phyloP scores from a whole-genome alignment of 2,888 invertebrate genomes.

The Mimumesa dahlbomi region DNA sequence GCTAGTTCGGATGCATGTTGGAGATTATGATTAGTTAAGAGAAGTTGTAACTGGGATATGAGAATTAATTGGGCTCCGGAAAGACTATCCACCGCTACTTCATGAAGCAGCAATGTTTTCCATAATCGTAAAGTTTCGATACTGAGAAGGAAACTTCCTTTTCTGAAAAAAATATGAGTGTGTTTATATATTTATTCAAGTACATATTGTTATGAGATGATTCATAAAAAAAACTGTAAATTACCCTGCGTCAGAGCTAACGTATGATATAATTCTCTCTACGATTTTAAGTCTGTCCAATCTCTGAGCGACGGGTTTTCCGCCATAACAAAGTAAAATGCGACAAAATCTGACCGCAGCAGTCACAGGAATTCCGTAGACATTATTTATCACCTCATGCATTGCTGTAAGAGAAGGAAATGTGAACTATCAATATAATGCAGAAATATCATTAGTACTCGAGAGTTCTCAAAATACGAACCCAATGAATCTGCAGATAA shows the following conservation, averaged over 20 bases:
- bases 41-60: constrained; percentile 69
- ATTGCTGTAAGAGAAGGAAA: constrained; percentile 42
- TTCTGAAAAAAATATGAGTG: no score
- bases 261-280: constrained; percentile 82
- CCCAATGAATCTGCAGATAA: constrained; percentile 67
- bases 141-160: constrained; percentile 62
- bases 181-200: neutral
- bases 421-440: neutral
- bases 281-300: constrained; percentile 80
- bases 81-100: constrained; percentile 70
- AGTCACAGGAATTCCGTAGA: constrained; percentile 86
- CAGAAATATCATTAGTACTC: neutral
- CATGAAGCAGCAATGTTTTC: constrained; percentile 69
- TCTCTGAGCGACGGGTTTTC: constrained; percentile 68
- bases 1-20: constrained; percentile 69
- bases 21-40: constrained; percentile 73
- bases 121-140: constrained; percentile 76
- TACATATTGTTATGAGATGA: no score
- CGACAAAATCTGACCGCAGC: constrained; percentile 88
- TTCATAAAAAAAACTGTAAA: constrained; percentile 8
- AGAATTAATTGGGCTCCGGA: constrained; percentile 68
- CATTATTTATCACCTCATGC: constrained; percentile 79
- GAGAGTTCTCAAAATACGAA: constrained; percentile 20
- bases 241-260: constrained; percentile 80
- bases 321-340: constrained; percentile 82